Conservation (phyloP, 2,888 invertebrate species). For the Crocallis elinguaria region DNA sequence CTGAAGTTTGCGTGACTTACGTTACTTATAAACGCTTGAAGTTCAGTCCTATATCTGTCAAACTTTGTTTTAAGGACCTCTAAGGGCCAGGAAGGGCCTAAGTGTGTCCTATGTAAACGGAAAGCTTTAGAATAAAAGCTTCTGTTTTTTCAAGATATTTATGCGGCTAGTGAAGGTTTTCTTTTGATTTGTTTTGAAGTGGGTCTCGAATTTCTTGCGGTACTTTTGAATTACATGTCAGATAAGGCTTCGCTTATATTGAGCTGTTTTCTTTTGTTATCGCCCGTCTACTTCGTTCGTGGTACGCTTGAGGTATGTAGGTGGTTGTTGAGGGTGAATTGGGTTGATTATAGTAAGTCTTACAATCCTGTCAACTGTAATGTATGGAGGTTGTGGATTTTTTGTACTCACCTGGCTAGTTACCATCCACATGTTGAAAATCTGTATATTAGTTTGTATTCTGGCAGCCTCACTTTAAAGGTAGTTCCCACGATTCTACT, state of each 20-base stretch:
- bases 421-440: too few species aligned
- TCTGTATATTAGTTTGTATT: too few species aligned
- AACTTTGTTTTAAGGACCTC: constrained; percentile 23
- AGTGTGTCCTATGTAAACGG: constrained; percentile 30
- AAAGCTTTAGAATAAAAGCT: constrained; percentile 18
- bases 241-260: neutral
- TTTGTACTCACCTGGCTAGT: too few species aligned
- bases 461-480: too few species aligned
- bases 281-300: too few species aligned
- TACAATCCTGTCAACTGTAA: too few species aligned
- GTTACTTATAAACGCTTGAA: constrained; percentile 32
- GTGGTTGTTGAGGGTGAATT: too few species aligned
- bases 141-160: constrained; percentile 8
- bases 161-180: constrained; percentile 9
- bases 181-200: constrained; percentile 24
- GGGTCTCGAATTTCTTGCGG: constrained; percentile 12
- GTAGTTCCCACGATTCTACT: too few species aligned
- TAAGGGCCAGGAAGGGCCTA: constrained; percentile 10
- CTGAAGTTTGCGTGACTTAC: constrained; percentile 46
- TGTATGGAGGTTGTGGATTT: too few species aligned
- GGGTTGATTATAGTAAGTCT: too few species aligned
- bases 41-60: constrained; percentile 28
- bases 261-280: neutral
- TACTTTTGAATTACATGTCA: constrained; percentile 1
- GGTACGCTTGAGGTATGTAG: too few species aligned